Base-by-base conservation (phyloP, 2,113 vertebrate genomes). In the Melozone crissalis region DNA sequence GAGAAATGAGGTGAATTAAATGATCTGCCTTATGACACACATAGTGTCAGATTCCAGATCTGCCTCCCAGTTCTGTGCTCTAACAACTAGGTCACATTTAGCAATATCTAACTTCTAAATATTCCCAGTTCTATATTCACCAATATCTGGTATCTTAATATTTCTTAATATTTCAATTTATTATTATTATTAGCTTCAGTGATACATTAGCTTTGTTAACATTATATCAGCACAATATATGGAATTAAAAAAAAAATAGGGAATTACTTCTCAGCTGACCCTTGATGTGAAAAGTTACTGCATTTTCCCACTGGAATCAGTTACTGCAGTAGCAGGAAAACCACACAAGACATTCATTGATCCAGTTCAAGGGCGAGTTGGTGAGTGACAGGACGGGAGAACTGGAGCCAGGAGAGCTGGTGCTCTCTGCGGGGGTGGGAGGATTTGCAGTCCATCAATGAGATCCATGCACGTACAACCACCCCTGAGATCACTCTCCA, bases 1-100 rank as follows among this genome's bases (percentile, higher is more conserved):
- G 81, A 94, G 84, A 90, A 91, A 93, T 72, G 1, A 94, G 39
- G 51, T 62, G 59, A 85, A 71, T 91, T 86, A 79, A 88, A 87
- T 88, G 51, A 90, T 58, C 82, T 84, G 62, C 61, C 79, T 85
- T 67, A 39, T 46, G 52, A 92, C 76, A 95, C n/a, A 92, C 61
- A 66, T 39, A 26, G 33, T 31, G 23, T 57, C 35, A 31, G 33
- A 58, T 59, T 76, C 55, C 81, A 93, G 71, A 66, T 30, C 72
- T 51, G 37, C 39, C 65, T 95, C 17, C 47, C 44, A 67, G 61
- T 59, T 90, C 65, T 65, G 44, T 51, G 35, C 21, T 74, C 3
- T 22, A 93, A 8, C 86, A 89, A 93, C 44, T 79, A 67, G 78
- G 80, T 92, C 91, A 95, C 28, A 27, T 51, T 75, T 66, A 89